A percentile compares a stretch with the other conserved stretches of the same genome.
These are phyloP conservation scores for Plagodis pulveraria DNA, from an alignment of 2,888 invertebrate species.

Conservation along the genomic window DNA sequence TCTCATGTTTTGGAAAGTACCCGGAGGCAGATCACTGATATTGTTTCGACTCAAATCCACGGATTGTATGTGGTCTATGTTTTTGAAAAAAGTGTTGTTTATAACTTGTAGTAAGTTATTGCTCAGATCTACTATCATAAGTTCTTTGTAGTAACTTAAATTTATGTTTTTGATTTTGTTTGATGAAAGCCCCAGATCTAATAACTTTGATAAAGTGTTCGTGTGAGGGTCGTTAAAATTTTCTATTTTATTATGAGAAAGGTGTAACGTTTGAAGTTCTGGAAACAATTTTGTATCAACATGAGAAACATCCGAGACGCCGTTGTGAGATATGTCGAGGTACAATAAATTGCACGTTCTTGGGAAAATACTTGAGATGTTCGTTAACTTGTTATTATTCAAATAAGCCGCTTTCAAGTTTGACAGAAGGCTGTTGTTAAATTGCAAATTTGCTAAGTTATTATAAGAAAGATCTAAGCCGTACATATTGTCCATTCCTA, in stretches of 20 bases:
- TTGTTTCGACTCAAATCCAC: conserved; percentile 67
- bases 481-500: conserved; percentile 59
- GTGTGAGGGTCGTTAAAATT: conserved; percentile 59
- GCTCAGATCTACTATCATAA: conserved; percentile 61
- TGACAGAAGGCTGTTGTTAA: conserved; percentile 47
- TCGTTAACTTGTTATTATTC: conserved; percentile 58
- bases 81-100: conserved; percentile 54
- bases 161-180: conserved; percentile 61
- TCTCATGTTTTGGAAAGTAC: conserved; percentile 64
- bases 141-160: conserved; percentile 56
- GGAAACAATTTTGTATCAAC: conserved; percentile 45
- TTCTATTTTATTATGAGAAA: conserved; percentile 60
- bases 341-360: conserved; percentile 50
- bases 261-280: conserved; percentile 55
- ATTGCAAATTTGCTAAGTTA: conserved; percentile 47
- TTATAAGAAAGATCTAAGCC: conserved; percentile 70
- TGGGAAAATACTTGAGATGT: conserved; percentile 48
- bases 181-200: conserved; percentile 56
- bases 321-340: conserved; percentile 62
- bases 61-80: conserved; percentile 57
- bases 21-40: conserved; percentile 60
- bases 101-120: conserved; percentile 55
- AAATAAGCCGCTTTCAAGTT: conserved; percentile 65
- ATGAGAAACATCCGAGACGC: conserved; percentile 46
- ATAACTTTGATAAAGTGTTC: conserved; percentile 55